Evolutionary conservation across 2,888 invertebrate species (phyloP), one percentile per base, ranked within the genome.

Genomic region (Junonia oenone): DNA sequence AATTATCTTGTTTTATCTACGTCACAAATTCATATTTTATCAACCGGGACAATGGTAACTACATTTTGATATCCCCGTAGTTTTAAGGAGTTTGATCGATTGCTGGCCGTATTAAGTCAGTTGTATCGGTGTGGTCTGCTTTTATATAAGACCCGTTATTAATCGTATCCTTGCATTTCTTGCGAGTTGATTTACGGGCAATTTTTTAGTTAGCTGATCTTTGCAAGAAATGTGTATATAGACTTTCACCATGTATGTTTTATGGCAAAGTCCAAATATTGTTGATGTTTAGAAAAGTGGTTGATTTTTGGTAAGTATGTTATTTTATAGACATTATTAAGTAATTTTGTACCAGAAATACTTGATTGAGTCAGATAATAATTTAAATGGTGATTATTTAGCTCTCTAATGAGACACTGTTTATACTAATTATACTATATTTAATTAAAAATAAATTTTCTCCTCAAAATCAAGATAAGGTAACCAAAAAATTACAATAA

Each of bases 311-410:
- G n/a, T n/a, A n/a, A n/a, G n/a, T n/a, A n/a, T n/a, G n/a, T n/a
- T n/a, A n/a, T n/a, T 89, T 85, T 84, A 83, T 89, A 88, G 88
- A 84, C 66, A 88, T 88, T 88, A 72, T 67, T 45, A n/a, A 75
- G 78, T 86, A 85, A 88, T 89, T 87, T 89, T 86, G 88, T 87
- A 88, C 85, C 84, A 81, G n/a, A n/a, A n/a, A n/a, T n/a, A n/a
- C n/a, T n/a, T n/a, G n/a, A n/a, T n/a, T n/a, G n/a, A n/a, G n/a
- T n/a, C n/a, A n/a, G n/a, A n/a, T n/a, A n/a, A n/a, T n/a, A n/a
- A n/a, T n/a, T n/a, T n/a, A n/a, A n/a, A n/a, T n/a, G n/a, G n/a
- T n/a, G n/a, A n/a, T n/a, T n/a, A n/a, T n/a, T n/a, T n/a, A n/a
- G n/a, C n/a, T n/a, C n/a, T n/a, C n/a, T n/a, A n/a, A n/a, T n/a